Evolutionary conservation across 2,113 vertebrate genomes (phyloP).

Genomic region (Mustela lutreola): DNA sequence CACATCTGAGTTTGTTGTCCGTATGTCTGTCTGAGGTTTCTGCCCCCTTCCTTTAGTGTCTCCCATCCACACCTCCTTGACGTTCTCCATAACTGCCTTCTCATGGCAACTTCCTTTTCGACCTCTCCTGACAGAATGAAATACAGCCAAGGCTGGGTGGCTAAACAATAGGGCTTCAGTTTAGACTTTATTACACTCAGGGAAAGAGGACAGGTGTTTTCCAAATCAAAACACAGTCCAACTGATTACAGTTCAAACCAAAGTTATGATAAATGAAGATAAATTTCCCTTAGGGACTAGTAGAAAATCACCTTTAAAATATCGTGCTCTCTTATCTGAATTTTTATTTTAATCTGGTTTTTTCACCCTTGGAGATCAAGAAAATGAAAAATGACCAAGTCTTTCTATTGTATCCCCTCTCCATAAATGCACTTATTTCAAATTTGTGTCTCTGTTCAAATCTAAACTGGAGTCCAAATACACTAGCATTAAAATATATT

Average conservation of each 20-base stretch:
- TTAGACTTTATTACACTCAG: neutral
- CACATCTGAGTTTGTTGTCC: neutral
- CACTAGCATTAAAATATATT: neutral
- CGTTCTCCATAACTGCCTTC: neutral
- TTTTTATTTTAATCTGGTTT: neutral
- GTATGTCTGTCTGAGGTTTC: neutral
- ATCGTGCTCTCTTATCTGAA: neutral
- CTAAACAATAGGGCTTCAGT: neutral
- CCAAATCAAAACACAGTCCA: conserved; percentile 26
- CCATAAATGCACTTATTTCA: neutral
- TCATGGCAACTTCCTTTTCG: neutral
- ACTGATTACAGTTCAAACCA: conserved; percentile 27
- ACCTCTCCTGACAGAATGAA: neutral
- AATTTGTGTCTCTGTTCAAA: neutral
- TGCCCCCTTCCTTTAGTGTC: neutral
- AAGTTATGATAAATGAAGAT: neutral
- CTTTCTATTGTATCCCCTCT: neutral
- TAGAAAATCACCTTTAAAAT: neutral
- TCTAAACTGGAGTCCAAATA: neutral
- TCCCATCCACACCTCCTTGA: neutral
- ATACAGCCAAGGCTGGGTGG: neutral
- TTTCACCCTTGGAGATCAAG: neutral
- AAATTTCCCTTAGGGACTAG: neutral
- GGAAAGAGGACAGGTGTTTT: neutral
- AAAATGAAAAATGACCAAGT: neutral